phyloP scores from a whole-genome alignment of 1,140 invertebrate species.

The Drosophila tropicalis region DNA sequence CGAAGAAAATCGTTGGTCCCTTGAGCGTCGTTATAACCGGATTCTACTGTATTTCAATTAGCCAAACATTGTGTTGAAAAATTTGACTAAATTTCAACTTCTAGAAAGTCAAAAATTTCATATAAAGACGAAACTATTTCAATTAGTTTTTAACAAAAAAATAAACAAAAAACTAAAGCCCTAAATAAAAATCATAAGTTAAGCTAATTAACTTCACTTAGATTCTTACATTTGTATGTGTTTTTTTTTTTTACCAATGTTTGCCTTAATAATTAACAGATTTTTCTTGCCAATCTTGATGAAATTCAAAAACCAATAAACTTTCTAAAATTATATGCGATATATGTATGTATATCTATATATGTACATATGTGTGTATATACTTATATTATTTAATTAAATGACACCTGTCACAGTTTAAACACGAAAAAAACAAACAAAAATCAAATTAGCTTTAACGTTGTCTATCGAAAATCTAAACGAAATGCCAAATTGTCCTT shows the following conservation, averaged over 20 bases:
- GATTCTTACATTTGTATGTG: background rate
- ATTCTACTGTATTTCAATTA: no score
- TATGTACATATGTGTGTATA: slow-evolving; percentile 35
- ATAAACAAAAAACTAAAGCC: background rate
- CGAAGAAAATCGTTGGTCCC: no score
- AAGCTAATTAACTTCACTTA: background rate
- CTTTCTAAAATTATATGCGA: slow-evolving; percentile 37
- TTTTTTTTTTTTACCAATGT: background rate
- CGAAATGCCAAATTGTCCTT: slow-evolving; percentile 59
- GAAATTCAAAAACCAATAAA: slow-evolving; percentile 36
- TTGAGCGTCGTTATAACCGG: no score
- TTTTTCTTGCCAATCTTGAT: slow-evolving; percentile 12
- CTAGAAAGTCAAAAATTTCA: no score
- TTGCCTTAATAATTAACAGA: slow-evolving; percentile 31
- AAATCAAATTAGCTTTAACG: slow-evolving; percentile 56
- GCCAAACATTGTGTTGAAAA: no score
- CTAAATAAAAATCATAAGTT: background rate
- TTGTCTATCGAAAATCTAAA: slow-evolving; percentile 38
- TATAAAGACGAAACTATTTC: no score
- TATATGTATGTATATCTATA: background rate
- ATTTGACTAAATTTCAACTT: no score
- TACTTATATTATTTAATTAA: slow-evolving; percentile 54
- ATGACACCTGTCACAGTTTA: slow-evolving; percentile 60
- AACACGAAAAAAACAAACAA: slow-evolving; percentile 36
- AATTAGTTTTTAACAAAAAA: no score